Conservation (phyloP, 2,797 vertebrate species). For the Crax fasciolata region DNA sequence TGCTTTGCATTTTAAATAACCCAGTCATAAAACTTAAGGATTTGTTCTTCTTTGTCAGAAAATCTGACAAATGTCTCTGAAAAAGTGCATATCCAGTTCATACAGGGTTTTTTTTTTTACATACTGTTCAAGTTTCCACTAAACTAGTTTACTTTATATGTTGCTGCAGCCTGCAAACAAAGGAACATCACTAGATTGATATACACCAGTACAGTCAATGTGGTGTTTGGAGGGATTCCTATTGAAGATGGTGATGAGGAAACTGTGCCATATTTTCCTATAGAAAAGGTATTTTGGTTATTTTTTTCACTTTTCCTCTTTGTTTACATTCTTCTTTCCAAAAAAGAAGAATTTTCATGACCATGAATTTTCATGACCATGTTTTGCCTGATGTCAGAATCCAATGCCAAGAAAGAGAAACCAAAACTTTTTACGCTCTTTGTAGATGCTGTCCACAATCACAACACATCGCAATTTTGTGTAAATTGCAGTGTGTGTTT, state of each 20-base stretch:
- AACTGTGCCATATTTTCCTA: constrained; percentile 87
- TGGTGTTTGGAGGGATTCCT: constrained; percentile 90
- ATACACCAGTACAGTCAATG: constrained; percentile 95
- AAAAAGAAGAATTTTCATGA: not conserved
- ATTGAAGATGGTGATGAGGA: constrained; percentile 93
- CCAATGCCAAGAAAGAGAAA: not conserved
- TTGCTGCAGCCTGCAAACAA: constrained; percentile 88
- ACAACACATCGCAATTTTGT: not conserved
- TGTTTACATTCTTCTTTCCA: not conserved
- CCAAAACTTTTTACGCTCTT: not conserved
- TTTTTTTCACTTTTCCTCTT: not conserved
- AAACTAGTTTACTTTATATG: not conserved
- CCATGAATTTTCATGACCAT: not conserved
- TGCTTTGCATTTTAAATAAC: not conserved
- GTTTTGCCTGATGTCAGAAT: not conserved
- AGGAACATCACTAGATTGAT: constrained; percentile 87
- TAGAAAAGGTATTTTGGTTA: constrained; percentile 84
- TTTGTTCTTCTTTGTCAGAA: not conserved
- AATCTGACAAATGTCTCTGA: not conserved
- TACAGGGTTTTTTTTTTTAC: not conserved
- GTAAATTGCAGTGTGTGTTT: not conserved
- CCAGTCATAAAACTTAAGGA: not conserved
- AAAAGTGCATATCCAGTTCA: not conserved
- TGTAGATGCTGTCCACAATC: not conserved
- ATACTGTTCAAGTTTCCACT: not conserved